phyloP scores from a whole-genome alignment of 2,113 vertebrate species.

The Telmatochromis bifrenatus region DNA sequence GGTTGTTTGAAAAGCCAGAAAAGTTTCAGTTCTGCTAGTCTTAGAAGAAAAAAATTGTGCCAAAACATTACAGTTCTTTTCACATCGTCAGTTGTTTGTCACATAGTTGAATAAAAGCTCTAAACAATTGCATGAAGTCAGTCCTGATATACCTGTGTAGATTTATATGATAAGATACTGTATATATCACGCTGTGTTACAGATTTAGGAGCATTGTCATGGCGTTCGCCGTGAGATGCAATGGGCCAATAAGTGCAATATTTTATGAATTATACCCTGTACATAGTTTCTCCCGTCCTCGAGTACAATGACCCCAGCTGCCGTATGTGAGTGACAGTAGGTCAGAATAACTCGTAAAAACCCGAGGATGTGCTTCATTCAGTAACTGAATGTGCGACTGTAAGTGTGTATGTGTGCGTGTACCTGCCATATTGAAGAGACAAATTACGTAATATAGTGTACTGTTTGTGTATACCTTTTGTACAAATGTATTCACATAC shows the following conservation, averaged over 20 bases:
- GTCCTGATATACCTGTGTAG: conserved; percentile 76
- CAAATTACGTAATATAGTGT: conserved; percentile 41
- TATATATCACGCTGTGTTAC: conserved; percentile 70
- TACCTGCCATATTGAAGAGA: conserved; percentile 37
- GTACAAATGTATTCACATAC: conserved; percentile 61
- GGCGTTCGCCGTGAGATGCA: conserved; percentile 77
- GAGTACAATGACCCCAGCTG: conserved; percentile 42
- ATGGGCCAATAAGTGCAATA: conserved; percentile 99
- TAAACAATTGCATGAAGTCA: conserved; percentile 81
- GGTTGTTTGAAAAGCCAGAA: not conserved
- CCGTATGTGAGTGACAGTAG: conserved; percentile 31
- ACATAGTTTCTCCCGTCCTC: conserved; percentile 81
- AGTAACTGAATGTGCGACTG: conserved; percentile 6
- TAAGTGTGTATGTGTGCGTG: not conserved
- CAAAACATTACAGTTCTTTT: conserved; percentile 37
- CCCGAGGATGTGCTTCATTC: conserved; percentile 3
- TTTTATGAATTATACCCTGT: conserved; percentile 91
- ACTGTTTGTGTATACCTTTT: conserved; percentile 65
- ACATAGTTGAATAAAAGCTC: conserved; percentile 40
- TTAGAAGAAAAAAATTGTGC: conserved; percentile 32
- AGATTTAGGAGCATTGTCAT: conserved; percentile 78
- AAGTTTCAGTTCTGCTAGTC: not conserved
- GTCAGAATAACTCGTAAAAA: not conserved
- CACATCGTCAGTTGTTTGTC: conserved; percentile 32
- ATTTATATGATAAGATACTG: conserved; percentile 68